Evolutionary conservation across 2,888 invertebrate genomes (phyloP), one percentile per base, ranked within the genome.

Genomic region (Drosophila borborema): DNA sequence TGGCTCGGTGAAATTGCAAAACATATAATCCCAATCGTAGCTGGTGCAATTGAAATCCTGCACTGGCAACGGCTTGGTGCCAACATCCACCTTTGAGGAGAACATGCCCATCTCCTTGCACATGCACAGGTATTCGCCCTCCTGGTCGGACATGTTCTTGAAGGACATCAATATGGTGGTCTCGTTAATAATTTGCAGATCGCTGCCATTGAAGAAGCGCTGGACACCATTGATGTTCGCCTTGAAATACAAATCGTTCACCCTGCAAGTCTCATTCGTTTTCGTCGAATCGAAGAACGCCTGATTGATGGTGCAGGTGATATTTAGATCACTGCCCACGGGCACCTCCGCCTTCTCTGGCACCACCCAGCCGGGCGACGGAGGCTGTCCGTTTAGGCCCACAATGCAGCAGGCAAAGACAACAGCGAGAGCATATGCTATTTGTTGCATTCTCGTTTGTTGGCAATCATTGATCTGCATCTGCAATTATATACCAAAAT

Each of bases 31-130:
- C 93, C 96, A 96, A 91, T 97, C 96, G 76, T 94, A 93, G 14
- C 97, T 96, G 56, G 95, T 93, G 90, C 98, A 98, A 34, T 93
- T 93, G 86, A 98, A 97, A 91, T 97, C 95, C 10, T 93, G 92
- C 3, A 97, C 95, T 80, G 94, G 92, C 69, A 94, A 91, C 1
- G 97, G 97, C 63, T 94, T 93, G 46, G 94, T 93, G 46, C 95
- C 95, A 10, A 92, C 91, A 59, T 77, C 77, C 1, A 92, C 89
- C 4, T 66, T 75, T 0, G 90, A 73, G 6, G 80, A 74, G 53
- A 80, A 83, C 4, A 92, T 90, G 14, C 86, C 92, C 45, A 82
- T 71, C 0, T 48, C 18, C 16, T 77, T 83, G 67, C 92, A 92
- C 85, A 90, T 91, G 67, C 92, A 92, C 9, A 78, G 46, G 64